Percentiles rank a stretch among this genome's conserved stretches.
Evolutionary conservation across 2,797 vertebrate genomes (phyloP).

Genomic region (Coregonus suidteri): DNA sequence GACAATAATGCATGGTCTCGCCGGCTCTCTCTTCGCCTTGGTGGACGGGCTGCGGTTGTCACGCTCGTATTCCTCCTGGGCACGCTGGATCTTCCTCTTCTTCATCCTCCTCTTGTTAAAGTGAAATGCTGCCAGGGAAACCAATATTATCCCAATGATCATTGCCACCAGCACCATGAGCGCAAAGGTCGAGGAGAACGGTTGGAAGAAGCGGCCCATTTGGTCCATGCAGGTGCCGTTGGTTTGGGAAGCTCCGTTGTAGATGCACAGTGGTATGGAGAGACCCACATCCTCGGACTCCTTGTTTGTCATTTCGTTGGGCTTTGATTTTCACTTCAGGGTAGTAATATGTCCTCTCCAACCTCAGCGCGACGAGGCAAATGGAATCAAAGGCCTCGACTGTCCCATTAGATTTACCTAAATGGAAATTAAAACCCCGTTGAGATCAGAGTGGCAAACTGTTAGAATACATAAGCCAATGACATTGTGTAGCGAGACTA

Average conservation of each 20-base stretch:
- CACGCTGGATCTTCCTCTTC: slow-evolving; percentile 92
- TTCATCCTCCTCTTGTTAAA: slow-evolving; percentile 95
- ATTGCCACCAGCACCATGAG: slow-evolving; percentile 90
- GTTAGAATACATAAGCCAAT: slow-evolving; percentile 17
- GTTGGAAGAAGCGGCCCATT: slow-evolving; percentile 87
- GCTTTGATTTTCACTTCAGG: slow-evolving; percentile 26
- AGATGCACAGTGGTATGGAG: slow-evolving; percentile 81
- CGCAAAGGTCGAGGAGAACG: slow-evolving; percentile 92
- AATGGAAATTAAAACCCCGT: slow-evolving; percentile 35
- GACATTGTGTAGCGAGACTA: not conserved
- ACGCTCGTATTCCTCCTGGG: slow-evolving; percentile 95
- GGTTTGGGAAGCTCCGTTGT: slow-evolving; percentile 76
- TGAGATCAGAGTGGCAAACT: slow-evolving; percentile 30
- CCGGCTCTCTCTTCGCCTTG: slow-evolving; percentile 53
- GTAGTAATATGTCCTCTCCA: slow-evolving; percentile 48
- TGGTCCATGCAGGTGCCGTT: slow-evolving; percentile 86
- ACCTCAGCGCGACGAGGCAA: slow-evolving; percentile 46
- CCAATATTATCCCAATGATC: slow-evolving; percentile 89
- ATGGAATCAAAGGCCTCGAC: slow-evolving; percentile 37
- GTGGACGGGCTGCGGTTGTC: slow-evolving; percentile 83
- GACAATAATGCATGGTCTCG: slow-evolving; percentile 71
- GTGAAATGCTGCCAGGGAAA: slow-evolving; percentile 94
- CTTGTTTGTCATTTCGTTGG: slow-evolving; percentile 80
- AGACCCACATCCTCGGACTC: slow-evolving; percentile 82
- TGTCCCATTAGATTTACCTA: slow-evolving; percentile 73